phyloP scores from a whole-genome alignment of 1,140 invertebrate genomes.

The Drosophila pseudoobscura region DNA sequence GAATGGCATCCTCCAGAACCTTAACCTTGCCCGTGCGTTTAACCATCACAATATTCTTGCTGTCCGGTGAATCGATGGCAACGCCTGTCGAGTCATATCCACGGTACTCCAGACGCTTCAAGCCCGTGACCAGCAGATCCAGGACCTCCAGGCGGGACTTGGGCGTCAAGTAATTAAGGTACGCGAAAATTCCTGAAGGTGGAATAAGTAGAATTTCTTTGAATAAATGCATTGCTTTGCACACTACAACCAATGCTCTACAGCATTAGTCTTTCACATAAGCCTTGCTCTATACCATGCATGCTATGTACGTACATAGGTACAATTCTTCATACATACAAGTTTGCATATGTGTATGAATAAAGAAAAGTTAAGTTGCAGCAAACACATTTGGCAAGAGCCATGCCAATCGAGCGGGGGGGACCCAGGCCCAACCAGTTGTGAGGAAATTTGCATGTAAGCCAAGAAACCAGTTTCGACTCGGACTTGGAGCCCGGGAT shows the following conservation, averaged over 20 bases:
- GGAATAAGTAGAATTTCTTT: background rate
- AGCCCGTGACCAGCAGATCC: conserved; percentile 95
- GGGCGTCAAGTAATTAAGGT: conserved; percentile 98
- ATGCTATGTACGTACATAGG: too few relatives aligned
- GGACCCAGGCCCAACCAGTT: conserved; percentile 35
- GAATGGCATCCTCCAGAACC: conserved; percentile 94
- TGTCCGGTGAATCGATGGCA: conserved; percentile 92
- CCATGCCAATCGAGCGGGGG: conserved; percentile 33
- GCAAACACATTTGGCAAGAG: conserved; percentile 49
- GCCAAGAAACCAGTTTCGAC: conserved; percentile 57
- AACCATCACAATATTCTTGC: conserved; percentile 92
- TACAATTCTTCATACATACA: too few relatives aligned
- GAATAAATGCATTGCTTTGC: background rate
- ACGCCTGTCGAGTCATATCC: conserved; percentile 99
- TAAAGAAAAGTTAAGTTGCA: conserved; percentile 25
- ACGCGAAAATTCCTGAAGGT: conserved; percentile 96
- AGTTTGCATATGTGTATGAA: too few relatives aligned
- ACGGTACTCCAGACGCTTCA: conserved; percentile 98
- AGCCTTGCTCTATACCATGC: too few relatives aligned
- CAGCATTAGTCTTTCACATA: too few relatives aligned
- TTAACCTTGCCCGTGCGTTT: conserved; percentile 98
- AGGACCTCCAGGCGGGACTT: conserved; percentile 96
- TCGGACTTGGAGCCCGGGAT: conserved; percentile 11
- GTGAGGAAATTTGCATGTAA: conserved; percentile 61
- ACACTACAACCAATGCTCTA: background rate